Evolutionary conservation across 2,888 invertebrate species (phyloP).

Genomic region (Marronus borbonicus): DNA sequence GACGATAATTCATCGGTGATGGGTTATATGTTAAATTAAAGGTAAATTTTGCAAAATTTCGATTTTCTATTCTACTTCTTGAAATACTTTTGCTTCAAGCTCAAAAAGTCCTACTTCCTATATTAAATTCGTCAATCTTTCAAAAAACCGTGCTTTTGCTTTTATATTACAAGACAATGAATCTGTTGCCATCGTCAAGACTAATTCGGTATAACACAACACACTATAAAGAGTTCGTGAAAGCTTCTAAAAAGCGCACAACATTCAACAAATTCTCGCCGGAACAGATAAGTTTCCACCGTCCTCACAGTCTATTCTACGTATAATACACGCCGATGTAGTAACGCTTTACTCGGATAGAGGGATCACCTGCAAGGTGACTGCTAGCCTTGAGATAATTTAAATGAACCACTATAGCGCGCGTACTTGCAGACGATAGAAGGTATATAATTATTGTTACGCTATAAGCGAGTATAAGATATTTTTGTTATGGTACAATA

Average conservation of each 20-base stretch:
- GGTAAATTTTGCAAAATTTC: no score
- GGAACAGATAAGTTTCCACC: not conserved
- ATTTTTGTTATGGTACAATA: slow-evolving; percentile 30
- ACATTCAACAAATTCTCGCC: no score
- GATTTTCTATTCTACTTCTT: no score
- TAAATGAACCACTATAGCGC: not conserved
- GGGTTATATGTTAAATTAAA: no score
- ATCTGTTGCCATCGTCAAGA: no score
- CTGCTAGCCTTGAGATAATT: slow-evolving; percentile 33
- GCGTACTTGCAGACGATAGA: not conserved
- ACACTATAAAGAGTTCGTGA: not conserved
- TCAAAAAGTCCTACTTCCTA: no score
- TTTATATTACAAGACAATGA: no score
- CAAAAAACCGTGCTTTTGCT: no score
- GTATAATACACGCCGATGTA: not conserved
- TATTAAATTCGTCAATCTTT: no score
- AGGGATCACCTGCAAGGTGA: slow-evolving; percentile 35
- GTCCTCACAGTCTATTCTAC: not conserved
- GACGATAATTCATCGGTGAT: no score
- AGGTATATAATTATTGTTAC: slow-evolving; percentile 29
- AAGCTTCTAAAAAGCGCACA: not conserved
- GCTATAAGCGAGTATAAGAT: slow-evolving; percentile 3
- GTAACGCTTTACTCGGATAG: not conserved
- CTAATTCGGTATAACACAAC: no score
- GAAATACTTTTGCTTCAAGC: no score